Base-by-base conservation (phyloP, 1,140 invertebrate genomes). In the Nylanderia fulva region DNA sequence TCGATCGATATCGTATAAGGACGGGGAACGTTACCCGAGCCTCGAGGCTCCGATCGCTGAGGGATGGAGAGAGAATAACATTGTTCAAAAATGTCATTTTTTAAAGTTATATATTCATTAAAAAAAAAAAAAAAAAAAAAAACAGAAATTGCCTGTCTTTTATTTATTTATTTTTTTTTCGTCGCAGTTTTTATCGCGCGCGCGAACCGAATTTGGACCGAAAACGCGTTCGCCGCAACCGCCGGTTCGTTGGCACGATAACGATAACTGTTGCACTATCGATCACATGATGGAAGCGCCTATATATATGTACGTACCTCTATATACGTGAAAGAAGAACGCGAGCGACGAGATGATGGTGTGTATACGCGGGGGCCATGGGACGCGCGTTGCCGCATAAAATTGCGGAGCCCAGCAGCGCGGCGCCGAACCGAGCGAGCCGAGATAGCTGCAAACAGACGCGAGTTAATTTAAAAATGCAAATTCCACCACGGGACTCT, bases 391-490 rank as follows among this genome's bases (percentile, higher is more conserved):
- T 91, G 93, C 93, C 92, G 93, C 94, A 94, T 94, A 94, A 94
- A 94, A 95, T 94, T 94, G 93, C 93, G 92, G 93, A 95, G 93
- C 92, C 91, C 90, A 85, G 89, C 89, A 84, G 68, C 84, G 82
- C 75, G 85, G 85, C 77, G 77, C 24, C 60, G 60, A n/a, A n/a
- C n/a, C n/a, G n/a, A n/a, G 39, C 60, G 75, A 77, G 86, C 91
- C 93, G 93, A 94, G 94, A 94, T 94, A 94, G 94, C 94, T 93
- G 93, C 93, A 94, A 94, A 94, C 94, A 94, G 93, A 92, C 91
- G 91, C 93, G 93, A 93, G 94, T 94, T 94, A 95, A 94, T 95
- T 95, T 95, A 94, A 94, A 95, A 95, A 94, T 95, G 94, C 94
- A 95, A 95, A 95, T 95, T 95, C 90, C 86, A 87, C 89, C 88